Base-by-base conservation (phyloP, 1,140 invertebrate species). In the Atta cephalotes region DNA sequence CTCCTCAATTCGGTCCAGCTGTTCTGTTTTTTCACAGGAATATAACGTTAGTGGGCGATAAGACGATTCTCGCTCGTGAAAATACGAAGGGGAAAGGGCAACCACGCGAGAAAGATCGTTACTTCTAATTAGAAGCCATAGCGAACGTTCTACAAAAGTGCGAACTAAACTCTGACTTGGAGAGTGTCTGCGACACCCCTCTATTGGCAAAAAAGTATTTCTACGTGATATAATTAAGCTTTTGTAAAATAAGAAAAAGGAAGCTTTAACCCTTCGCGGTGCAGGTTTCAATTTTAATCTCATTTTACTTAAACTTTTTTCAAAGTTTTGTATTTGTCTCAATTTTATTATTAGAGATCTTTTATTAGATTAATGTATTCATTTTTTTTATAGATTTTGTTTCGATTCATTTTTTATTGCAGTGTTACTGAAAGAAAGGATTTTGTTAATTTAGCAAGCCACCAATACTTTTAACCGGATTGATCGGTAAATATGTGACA, bases 1-100 rank as follows among this genome's bases (percentile, higher is more conserved):
- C 96, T 99, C 99, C 96, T 99, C 99, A 94, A 99, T 99, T 92
- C 99, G 97, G 96, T 99, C 99, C 96, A 99, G 96, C 98, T 99
- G 99, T 95, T 99, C 99, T 99, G 96, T 94, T 95, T 88, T 79
- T 51, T 82, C 85, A 90, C 80, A 76, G 80, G 63, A 91, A 68
- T 39, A 65, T 28, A 80, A 66, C 28, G 39, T 91, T 91, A 91
- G 66, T 81, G 5, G 4, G 6, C 1, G 14, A 58, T n/a, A 39
- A 56, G 9, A 5, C 2, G 14, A 74, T 45, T 51, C 10, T 18
- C 25, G 14, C 25, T 85, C 66, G 45, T 16, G 18, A 1, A 56
- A n/a, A 74, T 62, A 65, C 70, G 86, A 90, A 90, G 82, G 88
- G 74, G 86, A 90, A 70, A 77, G 58, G 79, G 71, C 78, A 89